phyloP scores from a whole-genome alignment of 35 echinoderm and acorn worm genomes.

The Lytechinus variegatus region DNA sequence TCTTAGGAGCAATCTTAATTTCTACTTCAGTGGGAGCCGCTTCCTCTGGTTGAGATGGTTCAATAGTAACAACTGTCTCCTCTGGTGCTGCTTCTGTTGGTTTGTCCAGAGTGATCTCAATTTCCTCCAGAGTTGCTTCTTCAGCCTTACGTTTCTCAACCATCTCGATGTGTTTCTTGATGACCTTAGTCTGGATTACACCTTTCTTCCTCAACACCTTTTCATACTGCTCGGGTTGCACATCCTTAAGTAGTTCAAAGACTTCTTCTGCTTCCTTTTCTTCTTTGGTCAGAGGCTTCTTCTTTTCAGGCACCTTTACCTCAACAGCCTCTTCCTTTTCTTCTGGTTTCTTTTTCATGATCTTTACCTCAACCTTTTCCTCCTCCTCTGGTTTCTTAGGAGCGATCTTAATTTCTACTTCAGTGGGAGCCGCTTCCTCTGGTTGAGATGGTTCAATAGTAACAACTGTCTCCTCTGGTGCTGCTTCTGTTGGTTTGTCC shows the following conservation, averaged over 20 bases:
- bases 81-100: slow-evolving; percentile 28
- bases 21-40: not conserved
- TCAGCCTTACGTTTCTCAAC: slow-evolving; percentile 41
- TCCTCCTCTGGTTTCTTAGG: not conserved
- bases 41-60: slow-evolving; percentile 54
- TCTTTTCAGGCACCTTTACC: not conserved
- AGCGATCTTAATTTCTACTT: no score
- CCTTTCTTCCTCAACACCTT: slow-evolving; percentile 59
- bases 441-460: no score
- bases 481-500: no score
- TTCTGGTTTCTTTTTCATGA: no score
- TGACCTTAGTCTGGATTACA: slow-evolving; percentile 51
- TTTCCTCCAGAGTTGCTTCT: slow-evolving; percentile 35
- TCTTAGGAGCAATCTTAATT: not conserved
- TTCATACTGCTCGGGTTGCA: slow-evolving; percentile 51
- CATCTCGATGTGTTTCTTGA: slow-evolving; percentile 59
- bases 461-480: no score
- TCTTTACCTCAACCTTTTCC: not conserved
- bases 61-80: slow-evolving; percentile 43
- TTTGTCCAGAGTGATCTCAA: not conserved
- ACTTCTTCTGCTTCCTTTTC: slow-evolving; percentile 40
- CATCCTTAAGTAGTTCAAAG: not conserved
- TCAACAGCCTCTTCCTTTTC: not conserved
- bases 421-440: no score
- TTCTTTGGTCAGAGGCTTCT: slow-evolving; percentile 3